Evolutionary conservation across 2,113 vertebrate genomes (phyloP).

Genomic region (Tenrec ecaudatus): DNA sequence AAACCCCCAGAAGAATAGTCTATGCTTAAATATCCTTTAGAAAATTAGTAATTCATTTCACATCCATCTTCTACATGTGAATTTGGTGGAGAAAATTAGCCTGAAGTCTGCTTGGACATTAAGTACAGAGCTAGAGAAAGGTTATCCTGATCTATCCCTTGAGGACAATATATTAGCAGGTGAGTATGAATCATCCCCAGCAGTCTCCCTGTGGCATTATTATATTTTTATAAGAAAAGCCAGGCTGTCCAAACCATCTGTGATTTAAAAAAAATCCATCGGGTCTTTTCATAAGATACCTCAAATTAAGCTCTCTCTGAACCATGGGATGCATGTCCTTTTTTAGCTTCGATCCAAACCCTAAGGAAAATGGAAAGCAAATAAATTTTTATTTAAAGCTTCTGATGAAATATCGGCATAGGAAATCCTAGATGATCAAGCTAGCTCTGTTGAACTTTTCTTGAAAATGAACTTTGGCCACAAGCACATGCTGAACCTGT

Average conservation of each 20-base stretch:
- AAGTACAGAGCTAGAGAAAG: neutral
- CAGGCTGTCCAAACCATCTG: conserved; percentile 1
- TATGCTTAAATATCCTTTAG: neutral
- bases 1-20: neutral
- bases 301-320: neutral
- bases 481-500: neutral
- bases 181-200: neutral
- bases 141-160: neutral
- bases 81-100: neutral
- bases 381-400: neutral
- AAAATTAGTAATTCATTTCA: neutral
- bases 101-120: neutral
- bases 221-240: conserved; percentile 41
- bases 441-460: neutral
- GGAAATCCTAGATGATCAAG: neutral
- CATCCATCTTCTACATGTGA: neutral
- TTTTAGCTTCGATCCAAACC: neutral
- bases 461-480: neutral
- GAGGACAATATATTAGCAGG: neutral
- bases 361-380: neutral
- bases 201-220: neutral
- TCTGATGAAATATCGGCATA: neutral
- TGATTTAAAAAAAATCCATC: neutral
- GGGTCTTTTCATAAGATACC: neutral
- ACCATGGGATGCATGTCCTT: neutral